A percentile compares a stretch with the other conserved stretches of the same genome.
Conservation (phyloP, 2,797 vertebrate species). For the Darevskia nairensis region DNA sequence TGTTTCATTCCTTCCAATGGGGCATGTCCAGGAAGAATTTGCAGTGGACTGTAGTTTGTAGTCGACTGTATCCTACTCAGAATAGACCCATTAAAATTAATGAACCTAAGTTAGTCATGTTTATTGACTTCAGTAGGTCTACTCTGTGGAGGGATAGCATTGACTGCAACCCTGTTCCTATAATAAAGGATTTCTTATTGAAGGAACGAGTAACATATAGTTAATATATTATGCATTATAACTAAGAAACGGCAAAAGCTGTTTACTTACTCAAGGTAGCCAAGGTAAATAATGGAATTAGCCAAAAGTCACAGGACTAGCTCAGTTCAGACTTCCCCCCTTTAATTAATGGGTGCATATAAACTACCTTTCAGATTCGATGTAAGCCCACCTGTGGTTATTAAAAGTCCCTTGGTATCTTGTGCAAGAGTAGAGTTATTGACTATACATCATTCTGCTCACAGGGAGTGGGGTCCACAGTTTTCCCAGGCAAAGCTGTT, state of each 20-base stretch:
- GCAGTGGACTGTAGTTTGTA: not conserved
- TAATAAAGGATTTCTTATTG: not conserved
- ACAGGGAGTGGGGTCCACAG: not conserved
- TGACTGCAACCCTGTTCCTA: too few species aligned
- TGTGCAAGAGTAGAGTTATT: not conserved
- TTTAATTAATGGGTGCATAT: conserved; percentile 8
- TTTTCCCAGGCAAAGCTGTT: not conserved
- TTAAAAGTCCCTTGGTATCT: not conserved
- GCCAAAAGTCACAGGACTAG: not conserved
- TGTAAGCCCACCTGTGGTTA: not conserved
- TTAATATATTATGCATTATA: not conserved
- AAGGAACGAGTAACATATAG: not conserved
- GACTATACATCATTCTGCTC: not conserved
- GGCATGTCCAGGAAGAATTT: not conserved
- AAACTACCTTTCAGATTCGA: not conserved
- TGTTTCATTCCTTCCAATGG: not conserved
- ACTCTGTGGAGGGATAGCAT: too few species aligned
- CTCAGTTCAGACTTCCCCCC: not conserved
- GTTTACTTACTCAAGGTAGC: conserved; percentile 9
- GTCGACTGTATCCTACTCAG: too few species aligned
- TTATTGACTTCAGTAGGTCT: too few species aligned
- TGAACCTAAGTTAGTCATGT: too few species aligned
- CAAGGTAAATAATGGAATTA: conserved; percentile 24
- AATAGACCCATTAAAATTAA: too few species aligned
- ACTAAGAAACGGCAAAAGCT: not conserved